Evolutionary conservation across 2,888 invertebrate genomes (phyloP), one percentile per base, ranked within the genome.

Genomic region (Stomorhina lunata): DNA sequence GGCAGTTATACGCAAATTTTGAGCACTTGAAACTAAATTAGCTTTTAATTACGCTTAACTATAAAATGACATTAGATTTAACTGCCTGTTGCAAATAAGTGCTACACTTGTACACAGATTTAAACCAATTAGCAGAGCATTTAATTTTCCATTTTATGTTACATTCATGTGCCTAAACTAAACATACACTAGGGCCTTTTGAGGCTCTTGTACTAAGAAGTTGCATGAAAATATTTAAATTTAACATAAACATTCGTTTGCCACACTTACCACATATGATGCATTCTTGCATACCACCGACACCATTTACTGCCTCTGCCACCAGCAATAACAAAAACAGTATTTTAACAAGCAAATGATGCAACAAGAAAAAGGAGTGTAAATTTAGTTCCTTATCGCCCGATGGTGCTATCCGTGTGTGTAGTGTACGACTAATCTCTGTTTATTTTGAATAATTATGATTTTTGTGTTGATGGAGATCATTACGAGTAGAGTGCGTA

Each of bases 181-280:
- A 68, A 53, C 25, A 50, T 37, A 22, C 48, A 6, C 10, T 34
- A 6, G 2, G 15, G 43, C 34, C 27, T n/a, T 57, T 22, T 0
- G 15, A n/a, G n/a, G n/a, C n/a, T n/a, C n/a, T 20, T 45, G 29
- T 32, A 69, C 29, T 43, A 43, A n/a, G 37, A 25, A 48, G 22
- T 22, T 20, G 43, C 29, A 45, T 43, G 6, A 22, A 37, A 50
- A 57, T 55, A 48, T 55, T 72, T 48, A 66, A 50, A 61, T 59
- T 59, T 22, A 66, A 66, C 17, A 72, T 59, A 66, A 79, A 72
- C 71, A 69, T 12, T 45, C 57, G 27, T 27, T 66, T 68, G 68
- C 80, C 80, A 80, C 80, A 80, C 50, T 80, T 65, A 80, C 75
- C 75, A 53, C 75, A 69, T 59, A 48, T 61, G 66, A 61, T 43